phyloP scores from a whole-genome alignment of 2,888 invertebrate genomes.

The Spicauda simplicius region DNA sequence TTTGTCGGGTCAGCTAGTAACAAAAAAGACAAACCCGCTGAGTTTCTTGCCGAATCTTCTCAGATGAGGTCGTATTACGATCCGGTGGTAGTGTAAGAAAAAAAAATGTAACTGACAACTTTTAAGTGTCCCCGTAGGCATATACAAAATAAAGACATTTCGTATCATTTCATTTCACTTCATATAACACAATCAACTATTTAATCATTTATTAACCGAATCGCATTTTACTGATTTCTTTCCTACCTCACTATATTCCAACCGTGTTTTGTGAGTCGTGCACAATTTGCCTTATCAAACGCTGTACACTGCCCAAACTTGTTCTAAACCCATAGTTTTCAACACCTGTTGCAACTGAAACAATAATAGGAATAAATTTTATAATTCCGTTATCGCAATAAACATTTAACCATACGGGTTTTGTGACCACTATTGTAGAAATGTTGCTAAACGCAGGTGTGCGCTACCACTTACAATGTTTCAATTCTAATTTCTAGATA shows the following conservation, averaged over 20 bases:
- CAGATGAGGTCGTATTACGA: no score
- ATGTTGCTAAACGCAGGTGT: constrained; percentile 28
- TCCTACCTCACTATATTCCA: neutral
- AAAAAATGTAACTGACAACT: no score
- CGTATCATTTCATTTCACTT: no score
- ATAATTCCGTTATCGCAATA: constrained; percentile 29
- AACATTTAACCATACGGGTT: constrained; percentile 34
- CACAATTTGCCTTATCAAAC: neutral
- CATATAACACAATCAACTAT: no score
- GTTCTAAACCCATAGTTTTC: neutral
- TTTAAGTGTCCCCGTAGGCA: no score
- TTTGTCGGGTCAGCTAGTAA: no score
- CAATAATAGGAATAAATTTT: constrained; percentile 25
- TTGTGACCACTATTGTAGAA: constrained; percentile 21
- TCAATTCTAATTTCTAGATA: constrained; percentile 34
- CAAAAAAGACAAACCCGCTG: no score
- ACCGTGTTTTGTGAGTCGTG: neutral
- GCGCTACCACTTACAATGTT: constrained; percentile 24
- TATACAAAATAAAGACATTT: no score
- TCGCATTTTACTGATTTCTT: neutral
- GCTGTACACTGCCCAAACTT: neutral
- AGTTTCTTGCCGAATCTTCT: no score
- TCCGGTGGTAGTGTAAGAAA: no score
- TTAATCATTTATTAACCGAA: no score
- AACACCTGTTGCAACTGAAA: constrained; percentile 18